Conservation (phyloP, 2,113 vertebrate genomes). For the Uria lomvia region DNA sequence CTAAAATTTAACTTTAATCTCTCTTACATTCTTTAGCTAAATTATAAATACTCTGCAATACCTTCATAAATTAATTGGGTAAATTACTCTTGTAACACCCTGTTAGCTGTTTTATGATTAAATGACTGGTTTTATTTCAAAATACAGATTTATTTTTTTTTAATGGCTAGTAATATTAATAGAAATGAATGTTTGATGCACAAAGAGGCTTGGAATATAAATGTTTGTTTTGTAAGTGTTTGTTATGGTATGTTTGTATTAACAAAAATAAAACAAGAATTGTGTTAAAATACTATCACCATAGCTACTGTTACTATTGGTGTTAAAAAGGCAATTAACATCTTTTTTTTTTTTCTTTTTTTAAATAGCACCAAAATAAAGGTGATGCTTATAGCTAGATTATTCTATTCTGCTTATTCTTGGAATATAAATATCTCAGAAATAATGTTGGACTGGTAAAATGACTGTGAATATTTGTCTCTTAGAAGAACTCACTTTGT, state of each 20-base stretch:
- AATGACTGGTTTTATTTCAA: neutral
- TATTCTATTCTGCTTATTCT: neutral
- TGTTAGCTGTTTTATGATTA: neutral
- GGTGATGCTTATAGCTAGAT: neutral
- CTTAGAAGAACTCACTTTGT: neutral
- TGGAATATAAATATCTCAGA: neutral
- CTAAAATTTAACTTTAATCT: neutral
- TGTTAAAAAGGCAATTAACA: conserved; percentile 1
- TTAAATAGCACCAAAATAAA: neutral
- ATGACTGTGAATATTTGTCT: neutral
- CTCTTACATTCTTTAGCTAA: neutral
- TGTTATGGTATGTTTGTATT: neutral
- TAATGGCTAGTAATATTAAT: neutral
- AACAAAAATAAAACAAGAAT: neutral
- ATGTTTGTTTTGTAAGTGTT: neutral
- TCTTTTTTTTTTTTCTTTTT: neutral
- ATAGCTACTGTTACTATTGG: neutral
- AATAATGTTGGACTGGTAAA: neutral
- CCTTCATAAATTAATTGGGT: neutral
- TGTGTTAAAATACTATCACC: neutral
- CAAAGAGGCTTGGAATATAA: neutral
- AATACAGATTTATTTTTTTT: neutral
- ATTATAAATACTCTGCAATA: neutral
- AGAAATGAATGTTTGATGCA: neutral
- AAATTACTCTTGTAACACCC: neutral